phyloP scores from a whole-genome alignment of 2,113 vertebrate species.

The Synodontis membranacea region DNA sequence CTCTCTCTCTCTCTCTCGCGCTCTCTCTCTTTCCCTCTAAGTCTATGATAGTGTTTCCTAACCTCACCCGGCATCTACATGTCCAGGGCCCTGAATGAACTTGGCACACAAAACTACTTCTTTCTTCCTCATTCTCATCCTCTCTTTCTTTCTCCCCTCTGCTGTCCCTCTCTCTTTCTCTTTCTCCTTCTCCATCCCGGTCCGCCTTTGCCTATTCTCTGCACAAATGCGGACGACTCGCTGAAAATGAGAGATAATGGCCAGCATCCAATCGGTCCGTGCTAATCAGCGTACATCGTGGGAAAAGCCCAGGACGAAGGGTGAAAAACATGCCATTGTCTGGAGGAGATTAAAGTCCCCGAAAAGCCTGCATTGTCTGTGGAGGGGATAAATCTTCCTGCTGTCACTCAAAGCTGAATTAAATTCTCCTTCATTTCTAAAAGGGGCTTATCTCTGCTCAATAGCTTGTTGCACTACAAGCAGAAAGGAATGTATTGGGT shows the following conservation, averaged over 20 bases:
- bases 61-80: constrained; percentile 63
- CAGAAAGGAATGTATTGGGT: constrained; percentile 83
- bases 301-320: constrained; percentile 88
- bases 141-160: constrained; percentile 62
- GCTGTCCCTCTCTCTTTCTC: constrained; percentile 50
- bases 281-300: constrained; percentile 95
- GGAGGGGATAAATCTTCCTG: constrained; percentile 97
- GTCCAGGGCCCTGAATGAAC: constrained; percentile 66
- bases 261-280: constrained; percentile 81
- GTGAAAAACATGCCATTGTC: constrained; percentile 93
- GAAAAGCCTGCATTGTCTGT: constrained; percentile 94
- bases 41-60: constrained; percentile 51
- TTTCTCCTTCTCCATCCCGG: constrained; percentile 44
- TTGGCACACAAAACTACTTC: constrained; percentile 66
- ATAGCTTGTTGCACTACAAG: constrained; percentile 94
- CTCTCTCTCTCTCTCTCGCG: not conserved
- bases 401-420: constrained; percentile 99
- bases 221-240: constrained; percentile 78
- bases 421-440: constrained; percentile 95
- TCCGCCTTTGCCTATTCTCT: constrained; percentile 62
- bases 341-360: constrained; percentile 94
- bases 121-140: constrained; percentile 62
- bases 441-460: constrained; percentile 99
- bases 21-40: not conserved
- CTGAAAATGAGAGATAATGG: constrained; percentile 87